phyloP scores from a whole-genome alignment of 92 coral and sea anemone genomes.

The Chrysogorgia sp. region DNA sequence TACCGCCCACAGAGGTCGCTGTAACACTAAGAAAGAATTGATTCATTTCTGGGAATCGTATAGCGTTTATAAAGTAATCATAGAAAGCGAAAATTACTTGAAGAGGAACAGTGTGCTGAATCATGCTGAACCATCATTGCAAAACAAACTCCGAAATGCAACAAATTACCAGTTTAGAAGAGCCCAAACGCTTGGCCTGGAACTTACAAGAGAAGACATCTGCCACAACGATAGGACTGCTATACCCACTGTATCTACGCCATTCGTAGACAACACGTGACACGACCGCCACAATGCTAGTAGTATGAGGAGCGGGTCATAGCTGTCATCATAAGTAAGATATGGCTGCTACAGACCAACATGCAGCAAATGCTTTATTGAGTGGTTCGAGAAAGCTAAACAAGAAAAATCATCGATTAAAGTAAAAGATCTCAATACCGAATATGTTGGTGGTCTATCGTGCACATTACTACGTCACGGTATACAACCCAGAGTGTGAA shows the following conservation, averaged over 20 bases:
- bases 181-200: neutral
- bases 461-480: neutral
- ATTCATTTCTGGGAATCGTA: no score
- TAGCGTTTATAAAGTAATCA: no score
- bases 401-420: neutral
- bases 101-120: no score
- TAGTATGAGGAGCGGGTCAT: neutral
- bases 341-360: neutral
- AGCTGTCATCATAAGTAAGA: neutral
- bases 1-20: no score
- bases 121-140: neutral
- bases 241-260: neutral
- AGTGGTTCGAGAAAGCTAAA: neutral
- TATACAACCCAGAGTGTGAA: neutral
- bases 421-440: neutral
- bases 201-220: neutral
- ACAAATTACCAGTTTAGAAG: neutral
- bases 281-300: constrained; percentile 11
- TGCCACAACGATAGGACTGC: neutral
- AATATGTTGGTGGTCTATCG: neutral
- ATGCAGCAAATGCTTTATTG: neutral
- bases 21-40: no score
- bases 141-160: neutral
- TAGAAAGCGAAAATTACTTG: no score
- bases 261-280: neutral